Percentiles rank a stretch among this genome's conserved stretches.
phyloP scores from a whole-genome alignment of 2,113 vertebrate genomes.

The Clarias magur region DNA sequence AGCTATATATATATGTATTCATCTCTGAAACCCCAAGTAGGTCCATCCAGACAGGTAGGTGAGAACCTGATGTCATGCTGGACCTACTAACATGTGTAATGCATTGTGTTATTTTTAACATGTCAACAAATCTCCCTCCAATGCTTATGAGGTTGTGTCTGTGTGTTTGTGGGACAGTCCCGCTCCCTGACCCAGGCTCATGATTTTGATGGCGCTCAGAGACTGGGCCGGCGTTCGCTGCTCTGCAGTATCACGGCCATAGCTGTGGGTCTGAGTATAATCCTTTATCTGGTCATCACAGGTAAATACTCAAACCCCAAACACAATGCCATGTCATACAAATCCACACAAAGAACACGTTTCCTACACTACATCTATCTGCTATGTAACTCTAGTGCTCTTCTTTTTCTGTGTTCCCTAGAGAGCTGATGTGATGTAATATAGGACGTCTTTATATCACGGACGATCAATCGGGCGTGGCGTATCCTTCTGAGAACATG shows the following conservation, averaged over 20 bases:
- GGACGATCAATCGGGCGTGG: background rate
- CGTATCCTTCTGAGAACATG: background rate
- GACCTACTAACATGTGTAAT: no score
- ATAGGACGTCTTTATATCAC: background rate
- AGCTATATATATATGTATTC: no score
- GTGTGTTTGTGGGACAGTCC: slow-evolving; percentile 67
- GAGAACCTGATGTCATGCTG: background rate
- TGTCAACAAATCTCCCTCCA: background rate
- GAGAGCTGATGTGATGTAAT: slow-evolving; percentile 21
- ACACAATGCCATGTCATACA: background rate
- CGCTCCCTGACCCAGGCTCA: slow-evolving; percentile 79
- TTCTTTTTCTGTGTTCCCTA: slow-evolving; percentile 24
- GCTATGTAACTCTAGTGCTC: background rate
- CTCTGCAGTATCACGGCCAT: slow-evolving; percentile 81
- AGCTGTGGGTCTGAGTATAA: slow-evolving; percentile 68
- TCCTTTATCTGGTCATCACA: slow-evolving; percentile 48
- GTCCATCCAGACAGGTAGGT: background rate
- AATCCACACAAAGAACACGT: background rate
- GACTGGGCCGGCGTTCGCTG: slow-evolving; percentile 80
- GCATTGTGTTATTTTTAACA: no score
- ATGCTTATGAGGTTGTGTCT: background rate
- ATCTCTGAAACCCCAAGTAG: background rate
- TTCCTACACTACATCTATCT: no score
- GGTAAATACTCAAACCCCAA: slow-evolving; percentile 32
- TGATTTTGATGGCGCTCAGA: slow-evolving; percentile 77